A percentile compares a stretch with the other conserved stretches of the same genome.
These are phyloP conservation scores for Limenitis camilla DNA, from an alignment of 2,888 invertebrate genomes.

Conservation along the genomic window DNA sequence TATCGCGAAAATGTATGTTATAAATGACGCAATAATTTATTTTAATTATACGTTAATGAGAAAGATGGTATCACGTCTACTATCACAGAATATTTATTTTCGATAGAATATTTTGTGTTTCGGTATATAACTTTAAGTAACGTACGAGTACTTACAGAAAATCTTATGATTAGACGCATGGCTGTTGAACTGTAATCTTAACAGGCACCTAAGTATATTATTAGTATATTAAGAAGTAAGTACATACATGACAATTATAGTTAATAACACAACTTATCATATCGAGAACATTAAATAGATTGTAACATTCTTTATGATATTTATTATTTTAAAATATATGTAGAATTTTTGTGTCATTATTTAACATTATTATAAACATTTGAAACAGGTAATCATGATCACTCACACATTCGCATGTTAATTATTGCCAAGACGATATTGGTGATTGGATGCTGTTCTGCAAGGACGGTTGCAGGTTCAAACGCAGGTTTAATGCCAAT, in stretches of 20 bases:
- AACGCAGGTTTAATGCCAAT: slow-evolving; percentile 13
- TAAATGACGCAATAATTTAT: slow-evolving; percentile 38
- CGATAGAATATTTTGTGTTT: slow-evolving; percentile 49
- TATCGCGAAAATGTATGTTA: slow-evolving; percentile 38
- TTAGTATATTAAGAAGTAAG: slow-evolving; percentile 23
- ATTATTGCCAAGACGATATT: slow-evolving; percentile 22
- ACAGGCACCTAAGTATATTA: slow-evolving; percentile 32
- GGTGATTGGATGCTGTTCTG: slow-evolving; percentile 18
- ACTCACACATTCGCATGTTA: slow-evolving; percentile 20
- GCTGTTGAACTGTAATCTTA: slow-evolving; percentile 27
- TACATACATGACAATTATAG: slow-evolving; percentile 13
- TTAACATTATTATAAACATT: slow-evolving; percentile 29
- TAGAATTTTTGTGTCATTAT: slow-evolving; percentile 25
- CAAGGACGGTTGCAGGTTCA: slow-evolving; percentile 28
- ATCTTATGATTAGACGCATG: slow-evolving; percentile 9
- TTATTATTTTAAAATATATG: slow-evolving; percentile 19
- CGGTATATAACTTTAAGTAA: slow-evolving; percentile 20
- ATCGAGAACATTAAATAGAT: slow-evolving; percentile 23
- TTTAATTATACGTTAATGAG: slow-evolving; percentile 40
- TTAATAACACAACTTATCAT: slow-evolving; percentile 20
- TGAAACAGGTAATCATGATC: slow-evolving; percentile 26
- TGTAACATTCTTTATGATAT: slow-evolving; percentile 24
- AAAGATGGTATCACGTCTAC: slow-evolving; percentile 71
- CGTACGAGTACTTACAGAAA: slow-evolving; percentile 42
- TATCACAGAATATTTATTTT: slow-evolving; percentile 73